A percentile compares a stretch with the other conserved stretches of the same genome.
These are phyloP conservation scores for Panorpa germanica DNA, from an alignment of 2,888 invertebrate genomes.

Conservation along the genomic window DNA sequence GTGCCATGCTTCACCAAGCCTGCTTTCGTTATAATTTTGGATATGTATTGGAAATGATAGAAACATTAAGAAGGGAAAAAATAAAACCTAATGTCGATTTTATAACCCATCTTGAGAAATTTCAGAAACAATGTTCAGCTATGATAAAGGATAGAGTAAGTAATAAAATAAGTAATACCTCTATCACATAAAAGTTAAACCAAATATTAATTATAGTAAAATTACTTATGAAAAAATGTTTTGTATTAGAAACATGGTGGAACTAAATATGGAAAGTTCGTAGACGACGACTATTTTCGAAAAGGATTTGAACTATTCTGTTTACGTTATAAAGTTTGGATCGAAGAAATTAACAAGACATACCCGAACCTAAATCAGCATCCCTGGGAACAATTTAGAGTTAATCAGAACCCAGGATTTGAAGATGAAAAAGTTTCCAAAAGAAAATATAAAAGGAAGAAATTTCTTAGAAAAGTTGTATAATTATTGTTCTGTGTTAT, in stretches of 20 bases:
- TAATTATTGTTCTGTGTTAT: too few relatives aligned
- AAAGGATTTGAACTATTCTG: constrained; percentile 26
- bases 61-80: constrained; percentile 36
- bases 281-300: too few relatives aligned
- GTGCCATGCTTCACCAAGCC: constrained; percentile 50
- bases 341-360: constrained; percentile 24
- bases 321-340: constrained; percentile 27
- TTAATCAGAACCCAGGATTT: constrained; percentile 17
- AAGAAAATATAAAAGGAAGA: too few relatives aligned
- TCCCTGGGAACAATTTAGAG: constrained; percentile 44
- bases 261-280: too few relatives aligned
- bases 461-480: too few relatives aligned
- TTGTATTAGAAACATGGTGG: too few relatives aligned
- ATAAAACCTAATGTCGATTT: constrained; percentile 41
- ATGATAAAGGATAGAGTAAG: constrained; percentile 30
- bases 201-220: not conserved
- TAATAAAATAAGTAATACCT: constrained; percentile 6
- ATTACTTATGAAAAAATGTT: too few relatives aligned
- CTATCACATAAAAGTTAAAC: not conserved
- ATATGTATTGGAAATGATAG: constrained; percentile 50
- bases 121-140: constrained; percentile 33
- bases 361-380: constrained; percentile 27
- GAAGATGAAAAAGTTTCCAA: constrained; percentile 21
- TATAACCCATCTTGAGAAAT: constrained; percentile 39
- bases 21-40: constrained; percentile 35